Conservation (phyloP, 2,113 vertebrate species). For the Antigone vipio region DNA sequence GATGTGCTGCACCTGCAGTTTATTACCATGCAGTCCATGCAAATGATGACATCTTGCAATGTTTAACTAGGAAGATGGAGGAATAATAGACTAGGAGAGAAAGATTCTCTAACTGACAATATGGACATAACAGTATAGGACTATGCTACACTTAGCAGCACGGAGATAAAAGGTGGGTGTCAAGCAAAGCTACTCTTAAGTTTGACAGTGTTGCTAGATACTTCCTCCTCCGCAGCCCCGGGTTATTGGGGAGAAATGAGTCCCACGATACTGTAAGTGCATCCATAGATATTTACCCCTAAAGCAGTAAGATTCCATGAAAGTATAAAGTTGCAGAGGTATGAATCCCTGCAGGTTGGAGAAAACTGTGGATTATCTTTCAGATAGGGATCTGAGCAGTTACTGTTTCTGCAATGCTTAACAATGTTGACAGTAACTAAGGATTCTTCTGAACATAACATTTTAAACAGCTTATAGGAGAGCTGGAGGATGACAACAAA, state of each 20-base stretch:
- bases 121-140: background rate
- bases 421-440: background rate
- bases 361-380: background rate
- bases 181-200: background rate
- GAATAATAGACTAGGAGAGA: background rate
- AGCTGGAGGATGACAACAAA: background rate
- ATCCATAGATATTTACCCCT: background rate
- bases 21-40: background rate
- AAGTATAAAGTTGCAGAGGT: background rate
- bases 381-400: background rate
- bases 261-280: background rate
- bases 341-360: background rate
- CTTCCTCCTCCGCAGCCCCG: rapidly evolving
- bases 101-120: background rate
- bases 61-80: background rate
- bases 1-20: background rate
- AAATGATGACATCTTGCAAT: background rate
- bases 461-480: rapidly evolving
- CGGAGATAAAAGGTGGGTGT: background rate
- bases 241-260: background rate
- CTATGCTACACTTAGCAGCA: background rate
- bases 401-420: background rate
- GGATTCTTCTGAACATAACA: background rate
- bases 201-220: background rate
- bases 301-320: background rate